Evolutionary conservation across 2,888 invertebrate species (phyloP).

Genomic region (Drosophila ezoana): DNA sequence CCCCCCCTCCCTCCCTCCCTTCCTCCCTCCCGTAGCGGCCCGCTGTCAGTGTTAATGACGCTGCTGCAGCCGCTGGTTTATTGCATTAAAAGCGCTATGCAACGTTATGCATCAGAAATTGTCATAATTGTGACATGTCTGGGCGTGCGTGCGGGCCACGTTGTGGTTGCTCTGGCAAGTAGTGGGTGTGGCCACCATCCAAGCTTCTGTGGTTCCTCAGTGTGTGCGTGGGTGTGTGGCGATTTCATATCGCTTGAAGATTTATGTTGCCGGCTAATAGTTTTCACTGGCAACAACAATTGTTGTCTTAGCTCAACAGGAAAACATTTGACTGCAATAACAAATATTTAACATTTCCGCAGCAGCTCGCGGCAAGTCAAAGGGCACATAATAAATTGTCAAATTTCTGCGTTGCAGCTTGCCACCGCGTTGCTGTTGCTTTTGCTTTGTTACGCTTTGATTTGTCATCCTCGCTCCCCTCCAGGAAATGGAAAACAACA

Average conservation of each 20-base stretch:
- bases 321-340: conserved; percentile 80
- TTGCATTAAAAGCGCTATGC: conserved; percentile 78
- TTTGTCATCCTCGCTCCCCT: conserved; percentile 54
- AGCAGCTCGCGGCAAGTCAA: conserved; percentile 53
- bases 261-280: conserved; percentile 72
- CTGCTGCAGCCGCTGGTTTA: conserved; percentile 67
- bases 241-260: conserved; percentile 49
- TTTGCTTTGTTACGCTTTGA: conserved; percentile 70
- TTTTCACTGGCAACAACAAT: conserved; percentile 66
- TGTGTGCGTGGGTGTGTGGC: background rate
- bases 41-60: conserved; percentile 79
- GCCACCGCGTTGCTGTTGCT: conserved; percentile 26
- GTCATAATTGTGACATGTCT: conserved; percentile 80
- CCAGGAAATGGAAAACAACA: conserved; percentile 46
- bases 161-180: conserved; percentile 43
- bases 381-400: conserved; percentile 73
- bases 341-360: conserved; percentile 82
- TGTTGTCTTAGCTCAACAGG: conserved; percentile 68
- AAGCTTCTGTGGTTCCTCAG: conserved; percentile 1
- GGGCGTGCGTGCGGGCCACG: conserved; percentile 57
- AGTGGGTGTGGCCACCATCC: conserved; percentile 10
- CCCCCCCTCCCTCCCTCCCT: conserved; percentile 7
- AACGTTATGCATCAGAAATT: conserved; percentile 80
- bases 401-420: conserved; percentile 65
- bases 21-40: background rate